Conservation (phyloP, 1,140 invertebrate genomes). For the Papilio helenus region DNA sequence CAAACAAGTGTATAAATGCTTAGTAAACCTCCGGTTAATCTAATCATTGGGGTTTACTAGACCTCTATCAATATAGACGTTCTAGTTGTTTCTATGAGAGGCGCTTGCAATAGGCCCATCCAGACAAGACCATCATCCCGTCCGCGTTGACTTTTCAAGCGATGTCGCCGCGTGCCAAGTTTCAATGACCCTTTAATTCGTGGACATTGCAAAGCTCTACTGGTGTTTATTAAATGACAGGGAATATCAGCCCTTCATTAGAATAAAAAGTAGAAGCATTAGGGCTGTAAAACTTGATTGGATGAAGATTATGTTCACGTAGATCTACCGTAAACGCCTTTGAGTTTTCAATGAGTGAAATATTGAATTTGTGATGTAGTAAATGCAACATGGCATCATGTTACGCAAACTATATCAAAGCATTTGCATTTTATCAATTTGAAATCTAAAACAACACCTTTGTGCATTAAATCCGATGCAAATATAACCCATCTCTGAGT, state of each 20-base stretch:
- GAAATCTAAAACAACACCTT: not conserved
- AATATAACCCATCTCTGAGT: not conserved
- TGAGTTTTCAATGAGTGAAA: not conserved
- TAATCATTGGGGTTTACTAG: not conserved
- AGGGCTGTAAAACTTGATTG: not conserved
- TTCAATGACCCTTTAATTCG: slow-evolving; percentile 25
- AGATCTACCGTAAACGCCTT: not conserved
- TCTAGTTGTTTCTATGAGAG: not conserved
- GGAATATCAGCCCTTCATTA: not conserved
- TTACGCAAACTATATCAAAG: not conserved
- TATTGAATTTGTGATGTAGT: too few species aligned
- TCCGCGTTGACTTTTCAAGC: slow-evolving; percentile 2
- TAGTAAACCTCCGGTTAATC: too few species aligned
- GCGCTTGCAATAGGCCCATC: slow-evolving; percentile 1
- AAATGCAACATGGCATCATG: too few species aligned
- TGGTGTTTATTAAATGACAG: not conserved
- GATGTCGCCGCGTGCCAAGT: not conserved
- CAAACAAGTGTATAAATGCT: too few species aligned
- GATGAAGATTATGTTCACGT: not conserved
- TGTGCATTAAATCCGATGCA: not conserved
- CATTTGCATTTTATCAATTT: not conserved
- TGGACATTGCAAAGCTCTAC: slow-evolving; percentile 6
- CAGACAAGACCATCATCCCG: not conserved
- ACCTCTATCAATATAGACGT: not conserved
- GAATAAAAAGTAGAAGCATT: not conserved